Evolutionary conservation across 2,888 invertebrate genomes (phyloP).

Genomic region (Sminthurinus aureus): DNA sequence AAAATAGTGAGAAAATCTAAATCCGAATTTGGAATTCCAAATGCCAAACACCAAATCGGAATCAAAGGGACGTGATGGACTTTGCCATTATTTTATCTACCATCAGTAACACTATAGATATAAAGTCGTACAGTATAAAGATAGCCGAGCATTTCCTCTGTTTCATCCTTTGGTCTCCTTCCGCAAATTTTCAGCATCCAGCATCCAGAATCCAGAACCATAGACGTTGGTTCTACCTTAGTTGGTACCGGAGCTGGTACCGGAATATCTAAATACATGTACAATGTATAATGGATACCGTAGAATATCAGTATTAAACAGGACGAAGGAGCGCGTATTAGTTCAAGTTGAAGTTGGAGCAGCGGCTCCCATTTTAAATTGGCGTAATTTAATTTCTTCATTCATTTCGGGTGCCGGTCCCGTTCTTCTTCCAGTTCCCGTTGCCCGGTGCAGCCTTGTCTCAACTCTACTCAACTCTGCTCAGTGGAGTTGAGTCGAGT

Average conservation of each 20-base stretch:
- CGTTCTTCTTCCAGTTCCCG: not conserved
- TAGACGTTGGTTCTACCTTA: too few species aligned
- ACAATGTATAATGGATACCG: too few species aligned
- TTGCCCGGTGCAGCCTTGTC: not conserved
- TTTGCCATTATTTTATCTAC: too few species aligned
- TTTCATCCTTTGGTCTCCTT: not conserved
- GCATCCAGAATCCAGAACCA: too few species aligned
- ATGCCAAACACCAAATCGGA: too few species aligned
- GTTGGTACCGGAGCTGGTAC: too few species aligned
- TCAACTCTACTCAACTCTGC: not conserved
- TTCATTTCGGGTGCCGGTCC: not conserved
- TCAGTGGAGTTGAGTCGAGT: not conserved
- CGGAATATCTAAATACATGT: too few species aligned
- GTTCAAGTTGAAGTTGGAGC: too few species aligned
- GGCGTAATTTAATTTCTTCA: slow-evolving; percentile 18
- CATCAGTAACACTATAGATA: not conserved
- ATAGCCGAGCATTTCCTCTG: not conserved
- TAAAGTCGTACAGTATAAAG: not conserved
- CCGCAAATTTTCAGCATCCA: not conserved
- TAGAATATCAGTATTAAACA: too few species aligned
- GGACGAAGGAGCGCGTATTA: too few species aligned
- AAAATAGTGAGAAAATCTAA: not conserved
- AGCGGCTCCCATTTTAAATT: not conserved
- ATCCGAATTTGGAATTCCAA: too few species aligned
- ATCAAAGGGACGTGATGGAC: too few species aligned